phyloP scores from a whole-genome alignment of 2,797 vertebrate genomes.

The Danio jaintianensis region DNA sequence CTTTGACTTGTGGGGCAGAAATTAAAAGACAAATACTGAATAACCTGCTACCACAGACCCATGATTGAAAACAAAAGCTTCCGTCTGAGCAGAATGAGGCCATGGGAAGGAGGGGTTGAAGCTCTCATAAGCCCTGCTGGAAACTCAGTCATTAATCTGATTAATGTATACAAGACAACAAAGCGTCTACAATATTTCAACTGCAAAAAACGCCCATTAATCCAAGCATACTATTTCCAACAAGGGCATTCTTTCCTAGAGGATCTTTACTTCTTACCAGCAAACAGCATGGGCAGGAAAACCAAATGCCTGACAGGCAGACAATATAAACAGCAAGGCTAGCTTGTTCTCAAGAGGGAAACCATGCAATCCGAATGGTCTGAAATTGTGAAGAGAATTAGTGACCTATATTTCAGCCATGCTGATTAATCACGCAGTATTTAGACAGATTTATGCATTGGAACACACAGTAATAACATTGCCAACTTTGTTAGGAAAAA shows the following conservation, averaged over 20 bases:
- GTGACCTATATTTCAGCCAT: neutral
- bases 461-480: neutral
- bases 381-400: conserved; percentile 1
- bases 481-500: too few species aligned
- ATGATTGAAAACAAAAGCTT: conserved; percentile 48
- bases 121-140: conserved; percentile 73
- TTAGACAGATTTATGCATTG: neutral
- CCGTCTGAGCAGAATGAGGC: conserved; percentile 50
- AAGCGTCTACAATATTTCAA: conserved; percentile 41
- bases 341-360: conserved; percentile 1
- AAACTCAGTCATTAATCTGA: conserved; percentile 78
- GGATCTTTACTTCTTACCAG: neutral
- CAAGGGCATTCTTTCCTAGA: conserved; percentile 14
- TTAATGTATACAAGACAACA: conserved; percentile 72
- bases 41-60: conserved; percentile 45
- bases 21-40: conserved; percentile 10
- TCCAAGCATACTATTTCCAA: conserved; percentile 13
- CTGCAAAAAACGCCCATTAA: neutral
- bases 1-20: neutral
- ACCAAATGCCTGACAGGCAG: neutral
- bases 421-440: neutral
- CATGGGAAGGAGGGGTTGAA: conserved; percentile 64
- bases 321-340: conserved; percentile 8
- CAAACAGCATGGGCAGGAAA: neutral
- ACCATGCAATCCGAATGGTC: conserved; percentile 3